Base-by-base conservation (phyloP, 2,113 vertebrate genomes). In the Mastomys coucha region DNA sequence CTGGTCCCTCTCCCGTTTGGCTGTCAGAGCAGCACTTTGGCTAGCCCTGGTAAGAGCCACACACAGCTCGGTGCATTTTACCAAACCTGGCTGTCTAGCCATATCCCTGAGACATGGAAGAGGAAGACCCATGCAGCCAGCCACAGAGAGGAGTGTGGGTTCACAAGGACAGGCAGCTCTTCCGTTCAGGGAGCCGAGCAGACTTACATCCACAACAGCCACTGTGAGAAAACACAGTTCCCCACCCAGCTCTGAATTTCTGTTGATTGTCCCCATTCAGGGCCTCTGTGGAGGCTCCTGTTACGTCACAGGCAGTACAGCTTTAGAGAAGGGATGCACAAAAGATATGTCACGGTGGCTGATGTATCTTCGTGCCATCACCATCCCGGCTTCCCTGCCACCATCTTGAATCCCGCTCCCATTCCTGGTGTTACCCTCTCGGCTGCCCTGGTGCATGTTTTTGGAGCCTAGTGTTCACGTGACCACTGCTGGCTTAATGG, bases 101-200 rank as follows among this genome's bases (percentile, higher is more conserved):
- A 1, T 17, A 19, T 84, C 24, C 31, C 76, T 1, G 0, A 20
- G 31, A 20, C 69, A 4, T 5, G 5, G 24, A 31, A 39, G 53
- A 7, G 31, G 16, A 26, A 31, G n/a, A 53, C 7, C 70, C 3
- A 0, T 24, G 75, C 63, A 17, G 4, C 24, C 0, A 0, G 28
- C 19, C 11, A 88, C 91, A 42, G 26, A 51, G 67, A 73, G 42
- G 42, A 2, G 0, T 3, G 36, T 28, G 4, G 53, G 90, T 81
- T 90, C n/a, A 60, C 90, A 49, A 81, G 85, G 90, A 91, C 90
- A 95, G 97, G 76, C 77, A 56, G 72, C 17, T 80, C 56, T 26
- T 75, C 80, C 16, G 24, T 2, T 7, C 22, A 14, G 49, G 7
- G 19, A 72, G n/a, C 11, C 6, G 16, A 80, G 51, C n/a, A 10